These are phyloP conservation scores for Hyppa rectilinea DNA, from an alignment of 2,888 invertebrate species.

Conservation along the genomic window DNA sequence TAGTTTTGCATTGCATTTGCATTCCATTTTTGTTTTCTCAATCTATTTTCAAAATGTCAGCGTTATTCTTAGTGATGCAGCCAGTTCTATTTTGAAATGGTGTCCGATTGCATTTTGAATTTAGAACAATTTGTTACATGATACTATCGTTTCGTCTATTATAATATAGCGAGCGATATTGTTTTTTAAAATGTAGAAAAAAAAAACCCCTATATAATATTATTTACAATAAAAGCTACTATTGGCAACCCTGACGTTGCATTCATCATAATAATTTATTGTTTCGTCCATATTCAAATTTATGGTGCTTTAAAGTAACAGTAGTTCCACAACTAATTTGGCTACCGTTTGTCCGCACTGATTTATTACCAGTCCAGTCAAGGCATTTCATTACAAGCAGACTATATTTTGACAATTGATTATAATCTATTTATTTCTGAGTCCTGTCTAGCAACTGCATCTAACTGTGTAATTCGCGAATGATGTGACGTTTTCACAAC, in stretches of 20 bases:
- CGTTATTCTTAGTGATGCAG: slow-evolving; percentile 27
- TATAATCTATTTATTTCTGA: slow-evolving; percentile 31
- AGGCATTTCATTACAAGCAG: slow-evolving; percentile 36
- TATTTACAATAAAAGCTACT: background rate
- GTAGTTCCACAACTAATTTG: slow-evolving; percentile 52
- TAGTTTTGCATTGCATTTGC: background rate
- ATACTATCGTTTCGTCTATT: background rate
- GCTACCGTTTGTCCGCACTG: slow-evolving; percentile 52
- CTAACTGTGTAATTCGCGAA: slow-evolving; percentile 27
- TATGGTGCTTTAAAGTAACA: slow-evolving; percentile 52
- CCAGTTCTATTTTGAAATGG: slow-evolving; percentile 35
- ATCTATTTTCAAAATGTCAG: slow-evolving; percentile 29
- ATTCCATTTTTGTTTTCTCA: slow-evolving; percentile 11
- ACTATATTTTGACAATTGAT: slow-evolving; percentile 41
- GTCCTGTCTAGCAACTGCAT: slow-evolving; percentile 14
- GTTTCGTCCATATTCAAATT: slow-evolving; percentile 50
- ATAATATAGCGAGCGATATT: background rate
- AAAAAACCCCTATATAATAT: background rate
- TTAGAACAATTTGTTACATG: slow-evolving; percentile 5
- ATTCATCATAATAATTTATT: slow-evolving; percentile 55
- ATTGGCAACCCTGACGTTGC: slow-evolving; percentile 27
- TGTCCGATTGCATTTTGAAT: slow-evolving; percentile 39
- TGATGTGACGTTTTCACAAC: slow-evolving; percentile 24
- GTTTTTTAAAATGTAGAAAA: slow-evolving; percentile 3
- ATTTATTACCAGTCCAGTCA: slow-evolving; percentile 48